Base-by-base conservation (phyloP, 2,113 vertebrate species). In the Tachysurus fulvidraco region DNA sequence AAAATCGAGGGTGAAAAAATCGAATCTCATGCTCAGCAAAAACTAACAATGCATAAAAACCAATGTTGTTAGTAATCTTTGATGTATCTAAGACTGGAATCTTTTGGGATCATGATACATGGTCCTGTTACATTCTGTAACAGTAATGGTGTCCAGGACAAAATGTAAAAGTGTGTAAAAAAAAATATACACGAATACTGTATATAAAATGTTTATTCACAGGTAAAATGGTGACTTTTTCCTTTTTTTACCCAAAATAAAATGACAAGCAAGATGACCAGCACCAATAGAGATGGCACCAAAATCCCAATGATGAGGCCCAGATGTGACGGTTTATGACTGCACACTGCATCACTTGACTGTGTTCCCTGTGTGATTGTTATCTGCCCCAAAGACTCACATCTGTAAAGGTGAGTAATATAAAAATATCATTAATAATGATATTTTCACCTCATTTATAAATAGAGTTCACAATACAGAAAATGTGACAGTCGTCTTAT, bases 341-440 rank as follows among this genome's bases (percentile, higher is more conserved):
- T 59, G 30, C 89, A 90, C 64, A 74, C 82, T 30, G 81, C n/a
- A 65, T 88, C 84, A 57, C n/a, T 54, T 1, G 8, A 30, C 0
- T 46, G 1, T 57, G 67, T 86, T 88, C 89, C 89, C 11, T 13
- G 1, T 74, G 12, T 86, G 28, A 54, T 0, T 55, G 81, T 87
- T 16, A 13, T 65, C 73, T 77, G 77, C 25, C 67, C 77, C 52
- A 79, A 57, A 57, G 54, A 57, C 77, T 57, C 77, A 57, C 77
- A 55, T 21, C 54, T 79, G 54, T 79, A 79, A 57, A 57, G 6
- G 16, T 30, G 8, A 79, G 52, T 50, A 50, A 3, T 50, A 50
- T 50, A n/a, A n/a, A n/a, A n/a, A n/a, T 50, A 50, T 50, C 5
- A 50, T 50, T 50, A 50, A 7, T 50, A 9, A 50, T 9, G 5